Evolutionary conservation across 1,140 invertebrate species (phyloP).

Genomic region (Carcinoscorpius rotundicauda): DNA sequence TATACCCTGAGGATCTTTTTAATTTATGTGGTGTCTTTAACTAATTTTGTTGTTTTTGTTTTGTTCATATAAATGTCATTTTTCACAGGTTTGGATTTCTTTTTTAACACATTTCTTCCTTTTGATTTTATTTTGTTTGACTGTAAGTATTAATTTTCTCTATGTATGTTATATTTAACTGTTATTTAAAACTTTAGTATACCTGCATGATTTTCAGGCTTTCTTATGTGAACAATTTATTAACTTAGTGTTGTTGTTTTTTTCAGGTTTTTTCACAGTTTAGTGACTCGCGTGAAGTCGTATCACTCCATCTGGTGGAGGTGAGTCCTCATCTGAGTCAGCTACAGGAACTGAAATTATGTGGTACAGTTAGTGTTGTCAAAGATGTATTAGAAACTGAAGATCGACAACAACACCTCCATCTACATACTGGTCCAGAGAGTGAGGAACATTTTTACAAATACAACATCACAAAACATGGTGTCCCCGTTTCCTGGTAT

Average conservation of each 20-base stretch:
- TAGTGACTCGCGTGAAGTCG: constrained; percentile 30
- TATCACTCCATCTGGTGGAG: constrained; percentile 80
- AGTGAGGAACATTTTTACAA: constrained; percentile 23
- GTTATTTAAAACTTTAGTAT: no score
- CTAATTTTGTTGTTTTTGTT: no score
- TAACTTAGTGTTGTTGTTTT: background rate
- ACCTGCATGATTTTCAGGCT: no score
- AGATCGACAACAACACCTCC: constrained; percentile 17
- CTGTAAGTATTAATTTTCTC: no score
- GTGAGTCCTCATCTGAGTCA: constrained; percentile 65
- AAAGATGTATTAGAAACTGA: constrained; percentile 20
- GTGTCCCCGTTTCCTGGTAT: constrained; percentile 77
- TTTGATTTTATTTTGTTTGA: no score
- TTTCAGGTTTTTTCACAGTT: constrained; percentile 18
- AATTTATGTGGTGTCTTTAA: no score
- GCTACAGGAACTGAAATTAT: constrained; percentile 64
- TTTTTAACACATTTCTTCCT: no score
- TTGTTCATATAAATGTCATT: no score
- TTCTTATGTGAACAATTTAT: background rate
- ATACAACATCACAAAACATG: constrained; percentile 37
- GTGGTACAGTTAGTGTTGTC: constrained; percentile 37
- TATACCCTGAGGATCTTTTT: no score
- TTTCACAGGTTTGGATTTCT: no score
- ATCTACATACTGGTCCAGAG: constrained; percentile 13
- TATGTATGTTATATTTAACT: no score